Percentiles rank a stretch among this genome's conserved stretches.
Evolutionary conservation across 2,113 vertebrate species (phyloP).

Genomic region (Gobio gobio): DNA sequence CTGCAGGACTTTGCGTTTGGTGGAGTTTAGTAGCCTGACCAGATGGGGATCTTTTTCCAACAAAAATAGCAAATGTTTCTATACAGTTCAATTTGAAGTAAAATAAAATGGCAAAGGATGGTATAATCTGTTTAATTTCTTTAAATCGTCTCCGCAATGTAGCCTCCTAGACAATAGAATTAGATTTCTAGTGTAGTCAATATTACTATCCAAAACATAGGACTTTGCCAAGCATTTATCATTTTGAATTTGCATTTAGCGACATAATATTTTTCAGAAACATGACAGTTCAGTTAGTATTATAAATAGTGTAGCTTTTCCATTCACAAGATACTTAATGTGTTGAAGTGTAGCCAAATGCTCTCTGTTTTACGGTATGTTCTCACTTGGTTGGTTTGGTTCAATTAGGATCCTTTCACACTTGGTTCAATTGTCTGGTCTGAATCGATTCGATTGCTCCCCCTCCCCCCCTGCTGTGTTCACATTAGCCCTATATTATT

Average conservation of each 20-base stretch:
- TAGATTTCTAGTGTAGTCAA: not conserved
- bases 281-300: not conserved
- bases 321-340: not conserved
- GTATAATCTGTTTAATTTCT: not conserved
- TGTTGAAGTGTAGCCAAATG: not conserved
- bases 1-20: too few species aligned
- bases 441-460: too few species aligned
- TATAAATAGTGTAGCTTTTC: not conserved
- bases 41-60: not conserved
- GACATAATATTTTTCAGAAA: not conserved
- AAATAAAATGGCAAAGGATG: not conserved
- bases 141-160: not conserved
- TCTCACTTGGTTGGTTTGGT: too few species aligned
- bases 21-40: not conserved
- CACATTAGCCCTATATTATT: too few species aligned
- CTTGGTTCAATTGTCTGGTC: too few species aligned
- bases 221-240: not conserved
- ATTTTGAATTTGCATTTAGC: not conserved
- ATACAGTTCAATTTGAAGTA: not conserved
- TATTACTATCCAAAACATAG: not conserved
- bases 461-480: too few species aligned
- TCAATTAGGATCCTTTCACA: too few species aligned
- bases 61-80: not conserved
- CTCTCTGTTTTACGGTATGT: not conserved
- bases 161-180: not conserved